phyloP scores from a whole-genome alignment of 1,140 invertebrate species.

The Trichonephila inaurata region DNA sequence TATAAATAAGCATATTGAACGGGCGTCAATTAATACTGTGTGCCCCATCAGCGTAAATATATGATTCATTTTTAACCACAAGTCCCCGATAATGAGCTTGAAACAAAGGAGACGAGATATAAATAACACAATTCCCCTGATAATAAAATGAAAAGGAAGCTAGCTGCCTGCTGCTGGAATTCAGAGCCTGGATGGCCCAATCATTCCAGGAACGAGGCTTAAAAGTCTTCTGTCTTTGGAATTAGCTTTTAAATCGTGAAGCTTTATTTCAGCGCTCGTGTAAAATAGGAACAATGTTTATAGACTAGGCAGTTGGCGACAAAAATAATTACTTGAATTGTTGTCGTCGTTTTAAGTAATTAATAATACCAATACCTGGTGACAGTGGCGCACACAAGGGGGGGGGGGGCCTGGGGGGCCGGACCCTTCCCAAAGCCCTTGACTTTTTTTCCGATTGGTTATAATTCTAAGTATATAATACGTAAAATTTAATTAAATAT shows the following conservation, averaged over 20 bases:
- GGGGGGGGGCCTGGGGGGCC: too few relatives aligned
- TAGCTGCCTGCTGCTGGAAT: background rate
- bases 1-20: conserved; percentile 17
- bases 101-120: conserved; percentile 34
- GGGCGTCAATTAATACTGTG: background rate
- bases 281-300: too few relatives aligned
- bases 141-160: conserved; percentile 31
- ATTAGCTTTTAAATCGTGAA: background rate
- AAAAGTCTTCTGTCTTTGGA: background rate
- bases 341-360: too few relatives aligned
- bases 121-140: conserved; percentile 39
- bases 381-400: too few relatives aligned
- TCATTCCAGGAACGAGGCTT: background rate
- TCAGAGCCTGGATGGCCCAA: background rate
- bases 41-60: background rate
- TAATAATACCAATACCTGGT: too few relatives aligned
- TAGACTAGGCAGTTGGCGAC: too few relatives aligned
- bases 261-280: background rate
- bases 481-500: too few relatives aligned
- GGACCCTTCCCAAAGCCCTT: too few relatives aligned
- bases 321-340: too few relatives aligned
- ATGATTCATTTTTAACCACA: conserved; percentile 22
- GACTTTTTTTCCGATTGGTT: too few relatives aligned
- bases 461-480: too few relatives aligned
- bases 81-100: conserved; percentile 18